Evolutionary conservation across 1,140 invertebrate genomes (phyloP).

Genomic region (Leucophenga varia): DNA sequence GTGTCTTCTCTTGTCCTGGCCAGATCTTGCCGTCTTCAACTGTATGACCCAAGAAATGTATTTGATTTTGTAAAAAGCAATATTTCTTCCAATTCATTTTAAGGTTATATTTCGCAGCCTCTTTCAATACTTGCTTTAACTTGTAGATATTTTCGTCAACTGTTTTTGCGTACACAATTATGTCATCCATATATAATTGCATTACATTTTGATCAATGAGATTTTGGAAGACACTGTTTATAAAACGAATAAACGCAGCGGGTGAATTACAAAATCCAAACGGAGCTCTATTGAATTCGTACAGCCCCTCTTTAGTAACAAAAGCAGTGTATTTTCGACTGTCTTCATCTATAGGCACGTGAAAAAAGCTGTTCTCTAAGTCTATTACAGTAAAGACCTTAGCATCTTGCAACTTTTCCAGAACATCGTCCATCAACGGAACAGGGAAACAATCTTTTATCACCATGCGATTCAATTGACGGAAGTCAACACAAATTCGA

Average conservation of each 20-base stretch:
- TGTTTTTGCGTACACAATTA: constrained; percentile 11
- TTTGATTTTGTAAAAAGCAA: constrained; percentile 2
- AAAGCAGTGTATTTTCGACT: constrained; percentile 26
- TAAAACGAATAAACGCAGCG: constrained; percentile 7
- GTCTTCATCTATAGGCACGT: constrained; percentile 30
- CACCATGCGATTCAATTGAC: too few relatives aligned
- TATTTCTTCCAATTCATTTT: constrained; percentile 18
- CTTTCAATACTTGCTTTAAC: constrained; percentile 6
- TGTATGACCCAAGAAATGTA: constrained; percentile 5
- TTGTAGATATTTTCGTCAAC: constrained; percentile 8
- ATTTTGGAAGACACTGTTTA: constrained; percentile 7
- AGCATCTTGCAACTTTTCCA: constrained; percentile 18
- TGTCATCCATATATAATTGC: constrained; percentile 22
- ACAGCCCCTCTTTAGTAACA: constrained; percentile 6
- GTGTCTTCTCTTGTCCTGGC: constrained; percentile 4
- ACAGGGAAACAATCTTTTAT: too few relatives aligned
- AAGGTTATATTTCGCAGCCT: constrained; percentile 6
- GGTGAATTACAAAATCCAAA: constrained; percentile 13
- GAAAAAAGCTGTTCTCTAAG: constrained; percentile 38
- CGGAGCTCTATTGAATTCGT: constrained; percentile 15
- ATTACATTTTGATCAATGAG: constrained; percentile 10
- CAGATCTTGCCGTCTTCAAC: constrained; percentile 5
- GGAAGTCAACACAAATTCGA: too few relatives aligned
- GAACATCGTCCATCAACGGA: constrained; percentile 27
- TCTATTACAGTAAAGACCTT: constrained; percentile 30